Conservation (phyloP, 2,113 vertebrate species). For the Callipepla californica region DNA sequence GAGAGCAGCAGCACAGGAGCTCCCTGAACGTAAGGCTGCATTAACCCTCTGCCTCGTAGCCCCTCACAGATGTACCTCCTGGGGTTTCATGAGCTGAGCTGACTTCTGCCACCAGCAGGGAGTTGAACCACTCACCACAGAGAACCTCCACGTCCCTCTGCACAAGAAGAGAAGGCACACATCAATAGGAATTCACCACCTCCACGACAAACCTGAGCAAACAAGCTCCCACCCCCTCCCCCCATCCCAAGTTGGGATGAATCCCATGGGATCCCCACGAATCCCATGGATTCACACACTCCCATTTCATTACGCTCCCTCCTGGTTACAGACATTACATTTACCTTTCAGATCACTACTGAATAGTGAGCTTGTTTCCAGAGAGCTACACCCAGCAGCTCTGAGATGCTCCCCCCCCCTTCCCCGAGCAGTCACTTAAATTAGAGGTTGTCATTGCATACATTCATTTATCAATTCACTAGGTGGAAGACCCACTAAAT, state of each 20-base stretch:
- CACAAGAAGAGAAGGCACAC: accelerated
- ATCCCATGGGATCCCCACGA: neutral
- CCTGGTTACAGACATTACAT: neutral
- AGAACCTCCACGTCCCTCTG: accelerated
- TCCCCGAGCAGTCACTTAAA: neutral
- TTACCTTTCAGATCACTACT: neutral
- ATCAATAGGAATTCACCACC: neutral
- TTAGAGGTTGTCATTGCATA: neutral
- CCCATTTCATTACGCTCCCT: neutral
- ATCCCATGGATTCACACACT: accelerated
- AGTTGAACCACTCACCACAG: neutral
- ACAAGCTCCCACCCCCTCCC: neutral
- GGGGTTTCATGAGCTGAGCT: accelerated
- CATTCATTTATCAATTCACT: neutral
- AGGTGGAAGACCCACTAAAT: neutral
- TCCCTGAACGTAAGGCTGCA: neutral
- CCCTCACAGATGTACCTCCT: accelerated
- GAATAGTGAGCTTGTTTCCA: neutral
- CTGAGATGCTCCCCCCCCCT: neutral
- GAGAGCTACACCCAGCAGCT: neutral
- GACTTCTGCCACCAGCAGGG: accelerated
- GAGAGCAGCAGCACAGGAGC: neutral
- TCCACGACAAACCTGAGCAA: accelerated
- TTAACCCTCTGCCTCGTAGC: accelerated
- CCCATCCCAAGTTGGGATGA: neutral